These are phyloP conservation scores for Goniozus legneri DNA, from an alignment of 1,140 invertebrate species.

Conservation along the genomic window DNA sequence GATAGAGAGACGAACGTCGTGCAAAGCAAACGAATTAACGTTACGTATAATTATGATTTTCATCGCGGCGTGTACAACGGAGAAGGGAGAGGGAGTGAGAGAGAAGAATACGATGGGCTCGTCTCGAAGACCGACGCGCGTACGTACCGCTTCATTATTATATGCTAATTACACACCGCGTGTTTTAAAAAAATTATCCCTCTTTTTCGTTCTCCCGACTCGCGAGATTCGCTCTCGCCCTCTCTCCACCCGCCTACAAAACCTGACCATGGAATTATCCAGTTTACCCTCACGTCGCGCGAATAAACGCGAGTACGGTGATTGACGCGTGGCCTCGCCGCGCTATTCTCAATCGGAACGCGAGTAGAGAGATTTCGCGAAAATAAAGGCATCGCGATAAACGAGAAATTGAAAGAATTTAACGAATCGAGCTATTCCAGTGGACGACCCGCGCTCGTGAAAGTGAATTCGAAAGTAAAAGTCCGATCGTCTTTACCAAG, in stretches of 20 bases:
- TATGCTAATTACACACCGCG: background rate
- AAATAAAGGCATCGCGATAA: background rate
- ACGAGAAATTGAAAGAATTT: background rate
- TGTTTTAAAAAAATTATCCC: too few species aligned
- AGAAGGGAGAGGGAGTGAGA: too few species aligned
- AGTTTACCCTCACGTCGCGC: background rate
- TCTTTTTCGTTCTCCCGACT: too few species aligned
- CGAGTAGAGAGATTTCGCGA: background rate
- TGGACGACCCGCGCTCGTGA: conserved; percentile 12
- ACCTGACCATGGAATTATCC: background rate
- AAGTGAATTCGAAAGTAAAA: conserved; percentile 35
- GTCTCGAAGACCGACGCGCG: background rate
- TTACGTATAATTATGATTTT: background rate
- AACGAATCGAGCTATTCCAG: background rate
- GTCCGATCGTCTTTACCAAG: too few species aligned
- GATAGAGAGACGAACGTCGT: conserved; percentile 2
- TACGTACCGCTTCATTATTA: background rate
- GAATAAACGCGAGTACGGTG: background rate
- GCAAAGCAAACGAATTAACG: background rate
- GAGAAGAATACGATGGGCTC: too few species aligned
- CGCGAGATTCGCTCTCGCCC: background rate
- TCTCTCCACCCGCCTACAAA: background rate
- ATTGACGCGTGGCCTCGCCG: background rate
- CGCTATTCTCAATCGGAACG: too few species aligned
- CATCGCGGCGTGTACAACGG: background rate